Conservation (phyloP, 2,888 invertebrate species). For the Agonum fuliginosum region DNA sequence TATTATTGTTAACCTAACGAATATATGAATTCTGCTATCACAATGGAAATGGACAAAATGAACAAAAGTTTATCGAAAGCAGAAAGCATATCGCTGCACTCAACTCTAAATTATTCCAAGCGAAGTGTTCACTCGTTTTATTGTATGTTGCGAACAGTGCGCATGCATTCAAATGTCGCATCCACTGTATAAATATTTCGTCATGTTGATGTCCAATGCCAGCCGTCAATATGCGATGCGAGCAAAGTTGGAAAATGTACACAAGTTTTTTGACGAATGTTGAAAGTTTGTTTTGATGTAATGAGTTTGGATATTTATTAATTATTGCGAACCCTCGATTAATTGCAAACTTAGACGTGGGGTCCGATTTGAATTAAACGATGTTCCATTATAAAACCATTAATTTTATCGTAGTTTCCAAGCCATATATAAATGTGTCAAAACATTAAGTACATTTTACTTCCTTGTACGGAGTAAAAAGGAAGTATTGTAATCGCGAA, state of each 20-base stretch:
- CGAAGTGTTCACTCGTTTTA: not conserved
- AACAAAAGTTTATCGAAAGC: too few species aligned
- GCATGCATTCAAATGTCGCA: not conserved
- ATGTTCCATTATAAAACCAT: constrained; percentile 24
- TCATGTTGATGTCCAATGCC: not conserved
- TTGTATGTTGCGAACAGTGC: not conserved
- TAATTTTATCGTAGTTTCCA: constrained; percentile 20
- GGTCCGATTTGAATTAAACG: constrained; percentile 8
- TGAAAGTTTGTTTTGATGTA: constrained; percentile 2
- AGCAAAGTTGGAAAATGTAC: not conserved
- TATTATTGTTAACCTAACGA: too few species aligned
- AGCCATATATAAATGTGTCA: constrained; percentile 15
- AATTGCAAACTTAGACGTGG: constrained; percentile 33
- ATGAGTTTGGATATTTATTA: constrained; percentile 34
- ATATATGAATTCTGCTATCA: too few species aligned
- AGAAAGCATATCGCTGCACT: not conserved
- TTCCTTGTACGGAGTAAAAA: too few species aligned
- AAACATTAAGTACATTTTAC: constrained; percentile 16
- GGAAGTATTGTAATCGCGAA: too few species aligned
- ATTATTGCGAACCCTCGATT: constrained; percentile 42
- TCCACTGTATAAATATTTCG: constrained; percentile 24
- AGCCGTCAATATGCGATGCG: not conserved
- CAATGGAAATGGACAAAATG: too few species aligned
- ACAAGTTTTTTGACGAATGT: constrained; percentile 32
- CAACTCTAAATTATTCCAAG: not conserved